Evolutionary conservation across 2,113 vertebrate genomes (phyloP).

Genomic region (Eretmochelys imbricata): DNA sequence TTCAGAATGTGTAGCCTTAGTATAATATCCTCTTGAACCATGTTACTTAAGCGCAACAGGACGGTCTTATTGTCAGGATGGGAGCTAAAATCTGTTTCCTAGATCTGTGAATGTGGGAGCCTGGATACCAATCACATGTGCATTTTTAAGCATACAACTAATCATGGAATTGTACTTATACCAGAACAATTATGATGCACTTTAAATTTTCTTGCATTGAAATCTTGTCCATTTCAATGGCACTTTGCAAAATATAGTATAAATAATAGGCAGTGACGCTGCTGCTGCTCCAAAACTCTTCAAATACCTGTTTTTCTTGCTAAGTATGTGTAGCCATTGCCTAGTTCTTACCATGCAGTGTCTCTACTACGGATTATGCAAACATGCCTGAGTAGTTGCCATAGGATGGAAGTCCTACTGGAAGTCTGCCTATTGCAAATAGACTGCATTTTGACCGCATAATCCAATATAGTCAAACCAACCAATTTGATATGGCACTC

Average conservation of each 20-base stretch:
- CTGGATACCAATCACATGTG: background rate
- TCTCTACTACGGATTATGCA: background rate
- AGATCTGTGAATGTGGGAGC: background rate
- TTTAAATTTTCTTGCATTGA: background rate
- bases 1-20: background rate
- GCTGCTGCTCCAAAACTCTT: background rate
- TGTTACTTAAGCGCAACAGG: background rate
- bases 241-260: background rate
- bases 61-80: background rate
- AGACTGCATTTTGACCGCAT: background rate
- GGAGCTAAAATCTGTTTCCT: background rate
- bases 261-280: background rate
- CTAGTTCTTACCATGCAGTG: background rate
- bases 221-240: background rate
- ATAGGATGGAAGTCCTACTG: background rate
- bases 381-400: background rate
- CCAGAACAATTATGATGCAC: background rate
- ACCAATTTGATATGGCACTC: background rate
- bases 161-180: background rate
- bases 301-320: background rate
- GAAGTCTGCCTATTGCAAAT: background rate
- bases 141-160: background rate
- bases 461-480: background rate
- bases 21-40: background rate
- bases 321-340: background rate